Base-by-base conservation (phyloP, 1,140 invertebrate genomes). In the Andrena cerasifolii region DNA sequence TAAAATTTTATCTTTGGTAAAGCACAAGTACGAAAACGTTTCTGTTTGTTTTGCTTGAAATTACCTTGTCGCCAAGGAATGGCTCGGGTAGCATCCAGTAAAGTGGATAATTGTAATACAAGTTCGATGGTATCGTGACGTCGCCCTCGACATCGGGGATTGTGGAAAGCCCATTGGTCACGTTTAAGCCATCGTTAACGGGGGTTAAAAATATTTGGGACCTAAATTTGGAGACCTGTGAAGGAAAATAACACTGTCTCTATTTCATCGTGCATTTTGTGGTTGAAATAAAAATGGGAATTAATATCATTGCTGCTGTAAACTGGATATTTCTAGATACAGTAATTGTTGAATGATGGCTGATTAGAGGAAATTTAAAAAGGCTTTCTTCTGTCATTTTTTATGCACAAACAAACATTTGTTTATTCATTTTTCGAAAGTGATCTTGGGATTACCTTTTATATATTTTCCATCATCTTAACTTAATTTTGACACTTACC, bases 1-100 rank as follows among this genome's bases (percentile, higher is more conserved):
- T 49, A 49, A n/a, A 49, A 49, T 6, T 14, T n/a, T n/a, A 18
- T n/a, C 47, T 3, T 5, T 40, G 18, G 3, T 2, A 49, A 49
- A 14, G 47, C 47, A n/a, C 18, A n/a, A 2, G 49, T 2, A n/a
- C 14, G n/a, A 75, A 36, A 33, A 14, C n/a, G 3, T 21, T 24
- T 24, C n/a, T 21, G 3, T 18, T 18, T 49, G n/a, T n/a, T 6
- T 40, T 21, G n/a, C n/a, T 4, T 21, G 33, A 53, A 68, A 47
- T 85, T 90, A 96, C 96, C 93, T 95, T 96, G 93, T 99, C 98
- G 3, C 97, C 98, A 2, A 96, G 93, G 91, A 99, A 98, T 53
- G 95, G 93, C 1, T 94, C 93, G 0, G 98, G 97, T 6, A 99
- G 91, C 81, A 95, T 95, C 95, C 98, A 98, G 90, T 98, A 99